Evolutionary conservation across 1,140 invertebrate species (phyloP), one percentile per base, ranked within the genome.

Genomic region (Euwallacea similis): DNA sequence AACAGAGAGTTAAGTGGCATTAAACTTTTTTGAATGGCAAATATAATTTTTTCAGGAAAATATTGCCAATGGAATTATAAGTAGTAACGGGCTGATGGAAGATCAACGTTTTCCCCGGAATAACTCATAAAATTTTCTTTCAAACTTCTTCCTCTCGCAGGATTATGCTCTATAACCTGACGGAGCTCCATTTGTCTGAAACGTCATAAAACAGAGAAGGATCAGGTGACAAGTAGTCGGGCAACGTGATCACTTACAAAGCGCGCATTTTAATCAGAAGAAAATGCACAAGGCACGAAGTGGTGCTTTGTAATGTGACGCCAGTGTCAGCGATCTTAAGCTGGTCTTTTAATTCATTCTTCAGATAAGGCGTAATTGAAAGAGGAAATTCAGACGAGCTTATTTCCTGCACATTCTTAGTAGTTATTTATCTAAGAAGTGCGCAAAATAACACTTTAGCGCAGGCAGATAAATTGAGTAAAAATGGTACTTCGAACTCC

Each of bases 181-280:
- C 61, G 47, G 61, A n/a, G 43, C n/a, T 50, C 61, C 61, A 47
- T 63, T 63, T 63, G 42, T 63, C 61, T 63, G 61, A 63, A 44
- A 13, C 15, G 43, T 63, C 61, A 63, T 63, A 63, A 63, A 63
- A 63, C 42, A 63, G 47, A 44, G 44, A 13, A 47, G 47, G 61
- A 63, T 63, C 61, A 63, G 42, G 61, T 63, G 61, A 63, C 61
- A 63, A 63, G 61, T 63, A 63, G 61, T 63, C 61, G 61, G 42
- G 61, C 61, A 63, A 63, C 61, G 61, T 63, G 61, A 63, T 63
- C 61, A 63, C 61, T 63, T 63, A 63, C 61, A 66, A 54, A 55
- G 64, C 15, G 53, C 64, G 64, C 64, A 56, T 55, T 56, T 47
- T 54, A 66, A 66, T 66, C 50, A 66, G 64, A 66, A 66, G 54